These are phyloP conservation scores for Zoanthus gigantus DNA, from an alignment of 92 coral and sea anemone species.

Conservation along the genomic window DNA sequence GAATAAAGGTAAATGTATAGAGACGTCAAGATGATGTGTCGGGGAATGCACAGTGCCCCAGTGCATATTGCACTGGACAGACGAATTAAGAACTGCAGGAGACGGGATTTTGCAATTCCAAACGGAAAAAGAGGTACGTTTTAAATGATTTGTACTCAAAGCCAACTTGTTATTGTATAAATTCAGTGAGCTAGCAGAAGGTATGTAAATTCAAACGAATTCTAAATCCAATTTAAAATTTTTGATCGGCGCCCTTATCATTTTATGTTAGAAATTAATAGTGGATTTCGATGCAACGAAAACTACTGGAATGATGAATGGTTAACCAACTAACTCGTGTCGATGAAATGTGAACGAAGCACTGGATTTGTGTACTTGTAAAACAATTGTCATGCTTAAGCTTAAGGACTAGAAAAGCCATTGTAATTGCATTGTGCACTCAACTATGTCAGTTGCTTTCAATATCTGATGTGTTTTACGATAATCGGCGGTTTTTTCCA, in stretches of 20 bases:
- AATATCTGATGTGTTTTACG: neutral
- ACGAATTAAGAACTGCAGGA: conserved; percentile 13
- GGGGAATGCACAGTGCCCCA: conserved; percentile 12
- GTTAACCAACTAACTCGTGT: neutral
- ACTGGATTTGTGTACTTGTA: neutral
- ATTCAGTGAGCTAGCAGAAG: neutral
- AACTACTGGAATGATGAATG: too few species aligned
- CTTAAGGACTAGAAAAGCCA: neutral
- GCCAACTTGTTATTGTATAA: neutral
- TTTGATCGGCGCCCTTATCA: too few species aligned
- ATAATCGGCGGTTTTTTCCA: neutral
- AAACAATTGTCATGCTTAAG: neutral
- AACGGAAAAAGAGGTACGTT: neutral
- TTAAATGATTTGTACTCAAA: neutral
- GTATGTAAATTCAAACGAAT: neutral
- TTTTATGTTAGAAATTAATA: too few species aligned
- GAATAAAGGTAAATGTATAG: neutral
- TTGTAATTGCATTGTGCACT: neutral
- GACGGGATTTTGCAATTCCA: neutral
- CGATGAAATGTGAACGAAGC: neutral
- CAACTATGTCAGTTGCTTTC: neutral
- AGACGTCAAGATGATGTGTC: conserved; percentile 26
- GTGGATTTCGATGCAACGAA: too few species aligned
- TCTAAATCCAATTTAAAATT: neutral
- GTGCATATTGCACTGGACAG: conserved; percentile 34